A percentile compares a stretch with the other conserved stretches of the same genome.
Evolutionary conservation across 2,113 vertebrate species (phyloP).

Genomic region (Emberiza fucata): DNA sequence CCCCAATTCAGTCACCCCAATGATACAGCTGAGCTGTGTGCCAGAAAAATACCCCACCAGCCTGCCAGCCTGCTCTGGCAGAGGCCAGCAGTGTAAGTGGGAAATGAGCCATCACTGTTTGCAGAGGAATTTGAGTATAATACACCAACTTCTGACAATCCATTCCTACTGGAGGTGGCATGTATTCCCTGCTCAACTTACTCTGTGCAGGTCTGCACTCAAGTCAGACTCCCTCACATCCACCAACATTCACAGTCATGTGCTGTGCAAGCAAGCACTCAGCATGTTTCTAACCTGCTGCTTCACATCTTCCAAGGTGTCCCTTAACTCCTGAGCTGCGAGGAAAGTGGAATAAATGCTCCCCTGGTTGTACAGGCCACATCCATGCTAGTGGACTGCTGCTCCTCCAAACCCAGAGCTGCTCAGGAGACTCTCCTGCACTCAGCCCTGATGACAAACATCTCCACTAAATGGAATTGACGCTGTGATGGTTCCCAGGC

Average conservation of each 20-base stretch:
- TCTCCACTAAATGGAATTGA: neutral
- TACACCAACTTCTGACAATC: neutral
- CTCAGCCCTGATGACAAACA: neutral
- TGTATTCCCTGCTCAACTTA: neutral
- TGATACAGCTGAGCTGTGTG: neutral
- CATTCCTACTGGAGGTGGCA: neutral
- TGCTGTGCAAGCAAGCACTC: neutral
- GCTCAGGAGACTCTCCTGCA: neutral
- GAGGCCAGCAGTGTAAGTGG: neutral
- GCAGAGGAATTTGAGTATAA: neutral
- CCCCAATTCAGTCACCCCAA: neutral
- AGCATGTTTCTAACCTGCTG: neutral
- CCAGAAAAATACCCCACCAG: neutral
- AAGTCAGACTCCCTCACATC: neutral
- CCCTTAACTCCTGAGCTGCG: neutral
- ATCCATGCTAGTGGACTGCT: neutral
- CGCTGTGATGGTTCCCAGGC: neutral
- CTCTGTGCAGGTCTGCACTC: fast-evolving
- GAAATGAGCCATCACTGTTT: neutral
- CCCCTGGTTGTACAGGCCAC: too few species aligned
- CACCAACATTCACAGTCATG: neutral
- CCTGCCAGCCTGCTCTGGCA: neutral
- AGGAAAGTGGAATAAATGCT: neutral
- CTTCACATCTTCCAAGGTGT: neutral
- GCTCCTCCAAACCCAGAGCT: neutral